Base-by-base conservation (phyloP, 2,888 invertebrate genomes). In the Micoletzkya japonica region DNA sequence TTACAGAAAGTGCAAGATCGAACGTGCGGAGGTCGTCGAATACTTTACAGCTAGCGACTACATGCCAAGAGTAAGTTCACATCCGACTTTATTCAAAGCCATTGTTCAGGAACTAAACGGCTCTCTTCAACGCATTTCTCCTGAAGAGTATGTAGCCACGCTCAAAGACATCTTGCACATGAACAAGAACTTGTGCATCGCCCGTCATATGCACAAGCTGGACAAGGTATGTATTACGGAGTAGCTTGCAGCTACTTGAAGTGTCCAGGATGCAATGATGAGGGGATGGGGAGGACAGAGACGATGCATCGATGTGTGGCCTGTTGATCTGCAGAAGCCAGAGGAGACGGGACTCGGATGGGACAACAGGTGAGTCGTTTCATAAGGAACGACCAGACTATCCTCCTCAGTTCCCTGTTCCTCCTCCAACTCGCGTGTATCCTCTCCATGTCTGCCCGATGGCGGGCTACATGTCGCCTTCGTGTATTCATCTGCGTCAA, bases 341-440 rank as follows among this genome's bases (percentile, higher is more conserved):
- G 80, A 74, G 37, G 72, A 90, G 90, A 86, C 91, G 89, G 84
- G 92, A 90, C 87, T 91, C 91, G 68, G 87, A 74, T 95, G 95
- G 87, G 93, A 94, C 77, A 93, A 85, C 72, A 80, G 74, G 75
- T 77, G 49, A 32, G 10, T 54, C 7, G 6, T 54, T 10, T 54
- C 54, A n/a, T 20, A 54, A n/a, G 10, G 54, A 44, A 10, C n/a
- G n/a, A n/a, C n/a, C n/a, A n/a, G n/a, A 7, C 4, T 56, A 2
- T 26, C 32, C n/a, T 1, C 28, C 72, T 50, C 70, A 77, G 2
- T 91, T 94, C 87, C 17, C 88, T 97, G 74, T 98, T 98, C 88
- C 92, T 96, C 90, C 91, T 98, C 86, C 98, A 98, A 86, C 88
- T 98, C 76, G 94, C 96, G 0, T 96, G 96, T 79, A 95, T 98